A percentile compares a stretch with the other conserved stretches of the same genome.
Conservation (phyloP, 53 echinoderm and acorn worm species). For the Stichopus horrens region DNA sequence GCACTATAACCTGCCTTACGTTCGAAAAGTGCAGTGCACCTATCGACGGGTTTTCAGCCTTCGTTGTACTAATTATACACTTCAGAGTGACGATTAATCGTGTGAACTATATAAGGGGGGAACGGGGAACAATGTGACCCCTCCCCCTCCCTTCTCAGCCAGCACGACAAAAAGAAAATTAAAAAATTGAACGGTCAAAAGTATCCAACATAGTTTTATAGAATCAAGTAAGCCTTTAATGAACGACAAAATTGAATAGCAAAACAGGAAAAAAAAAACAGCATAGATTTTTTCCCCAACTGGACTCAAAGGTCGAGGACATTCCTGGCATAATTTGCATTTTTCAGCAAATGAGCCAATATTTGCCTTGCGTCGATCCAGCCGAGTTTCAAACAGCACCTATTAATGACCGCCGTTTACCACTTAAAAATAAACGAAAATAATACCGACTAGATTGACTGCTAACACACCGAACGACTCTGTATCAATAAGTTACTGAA, state of each 20-base stretch:
- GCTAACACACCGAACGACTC: neutral
- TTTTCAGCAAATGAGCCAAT: constrained; percentile 28
- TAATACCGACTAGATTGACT: neutral
- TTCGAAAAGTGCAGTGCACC: no score
- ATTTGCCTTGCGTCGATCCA: constrained; percentile 40
- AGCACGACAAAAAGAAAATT: no score
- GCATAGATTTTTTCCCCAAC: neutral
- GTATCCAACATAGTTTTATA: neutral
- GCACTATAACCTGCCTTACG: no score
- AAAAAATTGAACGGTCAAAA: neutral
- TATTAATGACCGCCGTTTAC: constrained; percentile 33
- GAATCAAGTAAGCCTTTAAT: neutral
- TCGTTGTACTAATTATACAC: no score
- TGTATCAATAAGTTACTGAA: neutral
- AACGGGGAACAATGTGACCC: no score
- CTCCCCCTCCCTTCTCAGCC: no score
- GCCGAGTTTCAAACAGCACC: constrained; percentile 1
- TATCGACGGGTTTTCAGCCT: no score
- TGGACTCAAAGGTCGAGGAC: constrained; percentile 26
- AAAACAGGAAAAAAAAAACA: neutral
- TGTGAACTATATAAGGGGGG: no score
- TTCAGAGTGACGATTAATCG: no score
- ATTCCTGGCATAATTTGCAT: constrained; percentile 41
- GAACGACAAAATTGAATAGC: neutral
- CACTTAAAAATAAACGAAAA: constrained; percentile 14